A percentile compares a stretch with the other conserved stretches of the same genome.
phyloP scores from a whole-genome alignment of 2,888 invertebrate genomes.

The Ferdinandea cuprea region DNA sequence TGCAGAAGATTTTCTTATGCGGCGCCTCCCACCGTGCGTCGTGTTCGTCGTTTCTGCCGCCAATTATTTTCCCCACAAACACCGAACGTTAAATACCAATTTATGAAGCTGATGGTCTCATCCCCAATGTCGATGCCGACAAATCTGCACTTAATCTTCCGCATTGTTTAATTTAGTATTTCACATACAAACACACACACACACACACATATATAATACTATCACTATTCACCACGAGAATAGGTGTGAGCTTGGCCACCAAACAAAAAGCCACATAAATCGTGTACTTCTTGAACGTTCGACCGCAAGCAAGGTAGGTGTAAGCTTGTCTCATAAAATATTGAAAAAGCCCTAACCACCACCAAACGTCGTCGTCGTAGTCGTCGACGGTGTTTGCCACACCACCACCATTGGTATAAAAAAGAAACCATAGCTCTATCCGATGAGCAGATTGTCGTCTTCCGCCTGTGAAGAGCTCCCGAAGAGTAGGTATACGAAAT shows the following conservation, averaged over 20 bases:
- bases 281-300: conserved; percentile 67
- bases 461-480: conserved; percentile 21
- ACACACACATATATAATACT: neutral
- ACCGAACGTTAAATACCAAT: conserved; percentile 68
- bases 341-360: conserved; percentile 63
- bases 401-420: conserved; percentile 34
- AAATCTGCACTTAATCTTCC: conserved; percentile 74
- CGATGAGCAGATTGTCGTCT: conserved; percentile 73
- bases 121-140: conserved; percentile 61
- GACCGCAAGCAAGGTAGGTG: conserved; percentile 71
- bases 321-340: conserved; percentile 74
- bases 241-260: conserved; percentile 57
- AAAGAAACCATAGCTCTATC: conserved; percentile 64
- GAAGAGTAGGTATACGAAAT: no score
- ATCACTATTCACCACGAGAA: neutral
- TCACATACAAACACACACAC: conserved; percentile 24
- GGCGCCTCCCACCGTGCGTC: no score
- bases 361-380: conserved; percentile 31
- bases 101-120: conserved; percentile 66
- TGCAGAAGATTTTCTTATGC: conserved; percentile 34
- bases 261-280: conserved; percentile 72
- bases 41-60: no score
- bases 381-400: conserved; percentile 50
- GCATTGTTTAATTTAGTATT: conserved; percentile 73
- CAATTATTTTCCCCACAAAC: conserved; percentile 32